Conservation (phyloP, 2,113 vertebrate species). For the Gambusia holbrooki region DNA sequence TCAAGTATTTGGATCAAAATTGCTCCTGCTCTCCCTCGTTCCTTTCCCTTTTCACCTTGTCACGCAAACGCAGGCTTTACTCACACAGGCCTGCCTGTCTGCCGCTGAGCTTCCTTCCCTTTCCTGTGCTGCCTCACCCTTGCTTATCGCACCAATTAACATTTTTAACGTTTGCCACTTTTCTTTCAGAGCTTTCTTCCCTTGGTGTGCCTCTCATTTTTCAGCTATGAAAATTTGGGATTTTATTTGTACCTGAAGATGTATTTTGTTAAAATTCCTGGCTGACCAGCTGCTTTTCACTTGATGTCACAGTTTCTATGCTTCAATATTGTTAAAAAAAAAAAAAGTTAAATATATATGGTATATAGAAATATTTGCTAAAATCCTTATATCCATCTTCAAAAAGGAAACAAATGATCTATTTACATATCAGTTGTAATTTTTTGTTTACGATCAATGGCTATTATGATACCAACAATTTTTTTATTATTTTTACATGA, state of each 20-base stretch:
- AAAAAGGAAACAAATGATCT: background rate
- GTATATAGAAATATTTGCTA: background rate
- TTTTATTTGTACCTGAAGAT: background rate
- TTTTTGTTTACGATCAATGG: no score
- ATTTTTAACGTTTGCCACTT: conserved; percentile 67
- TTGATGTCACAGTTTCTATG: background rate
- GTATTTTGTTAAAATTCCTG: background rate
- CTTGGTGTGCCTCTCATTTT: conserved; percentile 30
- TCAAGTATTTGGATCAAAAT: conserved; percentile 66
- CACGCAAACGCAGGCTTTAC: conserved; percentile 68
- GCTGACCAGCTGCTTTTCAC: background rate
- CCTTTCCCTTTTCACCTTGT: conserved; percentile 68
- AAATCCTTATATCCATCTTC: background rate
- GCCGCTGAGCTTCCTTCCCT: conserved; percentile 70
- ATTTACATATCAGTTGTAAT: no score
- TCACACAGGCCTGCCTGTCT: conserved; percentile 52
- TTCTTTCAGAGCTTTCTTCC: conserved; percentile 30
- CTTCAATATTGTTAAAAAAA: background rate
- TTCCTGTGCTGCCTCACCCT: conserved; percentile 69
- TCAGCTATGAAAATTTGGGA: background rate
- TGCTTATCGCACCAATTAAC: conserved; percentile 75
- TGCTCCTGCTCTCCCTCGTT: conserved; percentile 55
- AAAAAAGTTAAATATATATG: background rate
- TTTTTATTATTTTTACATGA: no score
- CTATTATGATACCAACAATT: no score